Percentiles rank a stretch among this genome's conserved stretches.
These are phyloP conservation scores for Pipra filicauda DNA, from an alignment of 2,113 vertebrate species.

Conservation along the genomic window DNA sequence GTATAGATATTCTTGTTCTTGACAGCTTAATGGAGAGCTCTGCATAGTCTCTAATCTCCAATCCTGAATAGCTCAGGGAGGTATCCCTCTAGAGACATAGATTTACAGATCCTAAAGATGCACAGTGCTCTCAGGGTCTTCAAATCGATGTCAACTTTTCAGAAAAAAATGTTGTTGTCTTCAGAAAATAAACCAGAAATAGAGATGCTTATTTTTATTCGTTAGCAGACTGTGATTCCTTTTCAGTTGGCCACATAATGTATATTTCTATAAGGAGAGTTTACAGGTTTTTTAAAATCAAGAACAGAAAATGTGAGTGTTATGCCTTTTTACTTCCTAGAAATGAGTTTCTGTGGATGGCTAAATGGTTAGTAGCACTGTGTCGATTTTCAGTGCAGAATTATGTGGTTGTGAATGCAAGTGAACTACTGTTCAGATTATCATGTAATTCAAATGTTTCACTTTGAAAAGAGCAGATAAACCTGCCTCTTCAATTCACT, in stretches of 20 bases:
- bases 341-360: neutral
- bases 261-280: neutral
- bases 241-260: neutral
- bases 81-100: neutral
- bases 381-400: slow-evolving; percentile 18
- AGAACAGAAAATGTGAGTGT: neutral
- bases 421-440: neutral
- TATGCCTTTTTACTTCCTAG: neutral
- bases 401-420: neutral
- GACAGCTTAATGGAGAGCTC: neutral
- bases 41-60: neutral
- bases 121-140: neutral
- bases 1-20: neutral
- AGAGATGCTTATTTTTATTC: neutral
- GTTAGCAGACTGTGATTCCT: neutral
- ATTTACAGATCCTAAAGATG: neutral
- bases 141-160: neutral
- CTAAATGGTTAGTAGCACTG: neutral
- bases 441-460: neutral
- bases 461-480: neutral
- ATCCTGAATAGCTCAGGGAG: neutral
- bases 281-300: neutral
- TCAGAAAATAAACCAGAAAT: neutral
- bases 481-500: neutral
- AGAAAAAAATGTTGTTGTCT: neutral